Base-by-base conservation (phyloP, 1,140 invertebrate genomes). In the Psix sp. region DNA sequence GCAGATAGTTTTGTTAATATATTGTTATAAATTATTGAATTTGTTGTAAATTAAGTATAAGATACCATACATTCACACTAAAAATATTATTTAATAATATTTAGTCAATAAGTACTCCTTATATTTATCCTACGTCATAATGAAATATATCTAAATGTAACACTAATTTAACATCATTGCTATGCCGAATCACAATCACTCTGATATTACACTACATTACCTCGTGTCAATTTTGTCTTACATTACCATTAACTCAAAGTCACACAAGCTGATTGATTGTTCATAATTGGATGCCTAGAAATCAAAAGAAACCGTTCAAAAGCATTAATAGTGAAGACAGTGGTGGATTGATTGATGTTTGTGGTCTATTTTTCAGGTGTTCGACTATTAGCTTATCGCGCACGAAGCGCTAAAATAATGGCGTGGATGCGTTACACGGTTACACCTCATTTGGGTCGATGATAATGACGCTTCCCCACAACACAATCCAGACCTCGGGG, bases 391-490 rank as follows among this genome's bases (percentile, higher is more conserved):
- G 57, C 51, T 57, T 57, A 71, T 71, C 57, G 49, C 20, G 31
- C 24, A 33, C 14, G 48, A 57, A 29, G 57, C 51, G 51, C 45
- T 16, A 70, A 62, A 70, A 63, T 72, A 72, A 72, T 72, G 45
- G 59, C 45, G 67, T 33, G 45, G 59, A 72, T 59, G 68, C 38
- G 68, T 72, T 72, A 72, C 68, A 72, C 17, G 59, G 68, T 72
- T 72, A 72, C 68, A 65, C 68, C 68, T 72, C 68, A 72, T 72
- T 72, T 72, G 31, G 59, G 59, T 65, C 68, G 68, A 59, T 65
- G 59, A 72, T 65, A 72, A 72, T 72, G 68, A 72, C 46, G 52
- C 52, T 40, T 45, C 24, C 49, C 45, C 59, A 36, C 59, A 70
- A 68, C 63, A 51, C 57, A 60, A 72, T 77, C 48, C 38, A 59